Percentiles rank a stretch among this genome's conserved stretches.
Conservation (phyloP, 2,113 vertebrate species). For the Diphyllodes magnificus region DNA sequence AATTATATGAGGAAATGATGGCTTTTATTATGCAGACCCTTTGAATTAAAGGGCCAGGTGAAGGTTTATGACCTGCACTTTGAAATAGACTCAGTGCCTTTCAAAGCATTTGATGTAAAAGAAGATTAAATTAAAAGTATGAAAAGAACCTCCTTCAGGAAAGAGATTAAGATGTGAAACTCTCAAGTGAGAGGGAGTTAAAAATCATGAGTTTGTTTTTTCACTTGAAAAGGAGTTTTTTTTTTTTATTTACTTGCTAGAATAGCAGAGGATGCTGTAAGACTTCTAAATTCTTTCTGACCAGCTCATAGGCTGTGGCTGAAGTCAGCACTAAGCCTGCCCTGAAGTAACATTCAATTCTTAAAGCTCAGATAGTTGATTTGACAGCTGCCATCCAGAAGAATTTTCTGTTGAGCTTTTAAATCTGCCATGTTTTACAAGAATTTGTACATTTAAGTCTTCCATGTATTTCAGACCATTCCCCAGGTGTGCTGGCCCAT, state of each 20-base stretch:
- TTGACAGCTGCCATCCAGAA: neutral
- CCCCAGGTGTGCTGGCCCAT: neutral
- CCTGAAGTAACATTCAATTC: neutral
- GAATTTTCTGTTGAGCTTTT: neutral
- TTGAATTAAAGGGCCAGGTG: neutral
- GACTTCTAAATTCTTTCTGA: neutral
- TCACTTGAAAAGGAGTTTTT: neutral
- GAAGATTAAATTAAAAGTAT: neutral
- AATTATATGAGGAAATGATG: neutral
- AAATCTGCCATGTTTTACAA: neutral
- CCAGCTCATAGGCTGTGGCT: neutral
- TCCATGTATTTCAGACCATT: neutral
- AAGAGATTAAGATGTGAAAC: neutral
- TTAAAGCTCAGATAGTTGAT: neutral
- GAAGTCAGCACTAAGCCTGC: neutral
- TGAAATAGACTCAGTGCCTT: neutral
- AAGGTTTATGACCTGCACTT: neutral
- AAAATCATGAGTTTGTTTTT: neutral
- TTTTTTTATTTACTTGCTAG: neutral
- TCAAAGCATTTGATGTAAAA: neutral
- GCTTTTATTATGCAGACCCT: neutral
- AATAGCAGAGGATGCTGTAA: neutral
- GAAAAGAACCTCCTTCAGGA: neutral
- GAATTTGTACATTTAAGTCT: neutral
- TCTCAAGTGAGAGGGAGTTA: neutral